Evolutionary conservation across 2,888 invertebrate species (phyloP).

Genomic region (Tenthredo livida): DNA sequence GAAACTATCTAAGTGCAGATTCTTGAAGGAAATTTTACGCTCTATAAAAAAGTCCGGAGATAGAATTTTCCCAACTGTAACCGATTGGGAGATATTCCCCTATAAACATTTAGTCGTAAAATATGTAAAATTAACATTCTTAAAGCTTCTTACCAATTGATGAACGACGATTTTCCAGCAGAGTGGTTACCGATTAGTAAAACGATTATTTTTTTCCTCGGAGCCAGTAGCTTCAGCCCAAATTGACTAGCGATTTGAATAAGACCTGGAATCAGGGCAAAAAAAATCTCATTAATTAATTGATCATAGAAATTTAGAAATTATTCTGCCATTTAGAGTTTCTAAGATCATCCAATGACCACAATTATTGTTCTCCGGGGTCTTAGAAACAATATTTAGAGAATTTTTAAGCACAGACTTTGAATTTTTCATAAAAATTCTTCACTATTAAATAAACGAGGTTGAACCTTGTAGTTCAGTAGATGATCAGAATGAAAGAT

Average conservation of each 20-base stretch:
- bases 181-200: conserved; percentile 81
- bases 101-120: too few species aligned
- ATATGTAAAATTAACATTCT: neutral
- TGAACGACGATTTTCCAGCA: conserved; percentile 82
- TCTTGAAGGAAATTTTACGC: too few species aligned
- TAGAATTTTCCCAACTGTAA: too few species aligned
- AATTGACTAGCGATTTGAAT: conserved; percentile 78
- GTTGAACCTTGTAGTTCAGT: neutral
- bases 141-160: conserved; percentile 79
- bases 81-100: too few species aligned
- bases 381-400: neutral
- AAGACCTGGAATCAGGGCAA: conserved; percentile 75
- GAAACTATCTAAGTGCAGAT: too few species aligned
- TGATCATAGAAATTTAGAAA: neutral
- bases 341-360: neutral
- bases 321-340: neutral
- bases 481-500: neutral
- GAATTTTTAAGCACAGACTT: neutral
- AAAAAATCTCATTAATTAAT: neutral
- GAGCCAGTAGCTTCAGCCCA: conserved; percentile 77
- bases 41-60: too few species aligned
- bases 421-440: neutral
- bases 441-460: neutral
- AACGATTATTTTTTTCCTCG: conserved; percentile 81
- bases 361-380: neutral